Conservation (phyloP, 2,888 invertebrate genomes). For the Mantis religiosa region DNA sequence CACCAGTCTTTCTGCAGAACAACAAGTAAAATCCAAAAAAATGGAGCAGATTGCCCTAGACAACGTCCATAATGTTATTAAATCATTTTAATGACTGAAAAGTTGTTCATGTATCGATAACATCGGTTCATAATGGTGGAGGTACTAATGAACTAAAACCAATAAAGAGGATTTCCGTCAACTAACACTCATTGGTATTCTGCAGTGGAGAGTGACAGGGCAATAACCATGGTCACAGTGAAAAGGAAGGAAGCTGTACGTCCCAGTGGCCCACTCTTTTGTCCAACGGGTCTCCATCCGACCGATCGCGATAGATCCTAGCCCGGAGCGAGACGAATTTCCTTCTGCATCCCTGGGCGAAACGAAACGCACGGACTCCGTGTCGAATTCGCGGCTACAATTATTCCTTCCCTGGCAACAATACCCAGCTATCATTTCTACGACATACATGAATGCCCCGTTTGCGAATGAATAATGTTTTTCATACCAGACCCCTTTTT, state of each 20-base stretch:
- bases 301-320: background rate
- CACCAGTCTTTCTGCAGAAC: no score
- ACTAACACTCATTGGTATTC: background rate
- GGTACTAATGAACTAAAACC: no score
- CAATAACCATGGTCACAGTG: background rate
- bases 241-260: background rate
- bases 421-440: background rate
- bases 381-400: constrained; percentile 5
- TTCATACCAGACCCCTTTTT: background rate
- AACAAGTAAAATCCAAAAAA: no score
- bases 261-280: background rate
- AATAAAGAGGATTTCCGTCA: background rate
- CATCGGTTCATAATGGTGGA: no score
- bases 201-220: background rate
- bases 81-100: no score
- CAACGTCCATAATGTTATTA: no score
- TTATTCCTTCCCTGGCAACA: background rate
- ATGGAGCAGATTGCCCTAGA: no score
- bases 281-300: background rate
- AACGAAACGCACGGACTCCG: background rate
- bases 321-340: constrained; percentile 9
- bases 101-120: no score
- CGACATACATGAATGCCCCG: background rate
- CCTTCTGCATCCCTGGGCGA: background rate
- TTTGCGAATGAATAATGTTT: background rate